Percentiles rank a stretch among this genome's conserved stretches.
phyloP scores from a whole-genome alignment of 2,113 vertebrate species.

The Microtus richardsoni region DNA sequence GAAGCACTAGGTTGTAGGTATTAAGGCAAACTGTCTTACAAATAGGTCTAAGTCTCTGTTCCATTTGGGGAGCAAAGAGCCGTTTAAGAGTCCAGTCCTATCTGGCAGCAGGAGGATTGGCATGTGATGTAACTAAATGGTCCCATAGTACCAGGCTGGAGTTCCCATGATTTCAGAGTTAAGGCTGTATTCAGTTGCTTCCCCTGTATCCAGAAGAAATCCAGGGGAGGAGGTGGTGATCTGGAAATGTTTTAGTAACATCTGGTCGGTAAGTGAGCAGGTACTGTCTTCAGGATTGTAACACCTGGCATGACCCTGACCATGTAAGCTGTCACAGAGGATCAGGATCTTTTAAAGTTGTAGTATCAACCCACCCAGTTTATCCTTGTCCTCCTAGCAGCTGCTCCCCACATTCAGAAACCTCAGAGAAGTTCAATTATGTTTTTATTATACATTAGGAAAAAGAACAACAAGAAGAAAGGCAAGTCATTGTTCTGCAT shows the following conservation, averaged over 20 bases:
- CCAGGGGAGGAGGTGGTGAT: neutral
- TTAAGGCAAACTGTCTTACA: neutral
- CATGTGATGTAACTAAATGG: neutral
- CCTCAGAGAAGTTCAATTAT: constrained; percentile 74
- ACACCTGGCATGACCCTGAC: neutral
- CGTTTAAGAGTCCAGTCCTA: neutral
- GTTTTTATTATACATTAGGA: constrained; percentile 72
- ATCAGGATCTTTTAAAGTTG: constrained; percentile 54
- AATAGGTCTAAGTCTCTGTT: neutral
- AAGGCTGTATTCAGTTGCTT: neutral
- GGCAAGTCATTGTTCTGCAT: constrained; percentile 74
- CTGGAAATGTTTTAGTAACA: neutral
- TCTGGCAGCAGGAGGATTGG: neutral
- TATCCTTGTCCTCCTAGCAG: constrained; percentile 56
- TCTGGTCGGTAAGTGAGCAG: neutral
- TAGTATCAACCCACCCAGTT: constrained; percentile 66
- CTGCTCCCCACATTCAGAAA: constrained; percentile 71
- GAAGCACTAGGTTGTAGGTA: neutral
- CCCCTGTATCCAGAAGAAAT: neutral
- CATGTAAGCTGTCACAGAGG: neutral
- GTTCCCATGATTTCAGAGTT: neutral
- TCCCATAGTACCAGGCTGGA: neutral
- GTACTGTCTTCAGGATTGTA: neutral
- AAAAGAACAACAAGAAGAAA: neutral
- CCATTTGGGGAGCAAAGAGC: neutral